Conservation (phyloP, 2,888 invertebrate genomes). For the Nemapogon koenigi region DNA sequence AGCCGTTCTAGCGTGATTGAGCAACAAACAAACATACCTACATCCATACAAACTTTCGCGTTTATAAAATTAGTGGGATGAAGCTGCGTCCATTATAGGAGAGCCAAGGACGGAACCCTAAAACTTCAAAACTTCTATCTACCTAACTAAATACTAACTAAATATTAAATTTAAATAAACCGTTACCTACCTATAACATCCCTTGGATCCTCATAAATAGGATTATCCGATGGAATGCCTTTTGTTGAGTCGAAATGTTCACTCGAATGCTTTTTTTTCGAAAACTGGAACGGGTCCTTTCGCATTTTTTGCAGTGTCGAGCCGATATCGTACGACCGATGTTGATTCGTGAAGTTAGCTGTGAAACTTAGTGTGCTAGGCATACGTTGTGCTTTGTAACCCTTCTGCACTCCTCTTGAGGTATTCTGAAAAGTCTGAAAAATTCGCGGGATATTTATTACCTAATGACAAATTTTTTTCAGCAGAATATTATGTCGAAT, state of each 20-base stretch:
- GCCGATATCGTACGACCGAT: conserved; percentile 31
- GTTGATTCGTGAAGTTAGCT: conserved; percentile 36
- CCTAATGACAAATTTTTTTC: no score
- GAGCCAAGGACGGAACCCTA: not conserved
- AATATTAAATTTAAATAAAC: no score
- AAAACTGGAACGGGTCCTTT: conserved; percentile 35
- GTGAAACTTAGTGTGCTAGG: conserved; percentile 24
- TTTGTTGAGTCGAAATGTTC: conserved; percentile 18
- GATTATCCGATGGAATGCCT: conserved; percentile 28
- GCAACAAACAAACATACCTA: no score
- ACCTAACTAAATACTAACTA: not conserved
- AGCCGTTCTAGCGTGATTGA: no score
- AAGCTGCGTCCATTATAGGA: not conserved
- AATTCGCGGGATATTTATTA: no score
- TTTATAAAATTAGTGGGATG: no score
- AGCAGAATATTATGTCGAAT: no score
- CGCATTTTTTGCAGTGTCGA: conserved; percentile 30
- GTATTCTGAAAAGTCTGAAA: no score
- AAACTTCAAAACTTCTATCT: not conserved
- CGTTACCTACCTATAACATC: conserved; percentile 43
- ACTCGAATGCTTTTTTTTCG: conserved; percentile 33
- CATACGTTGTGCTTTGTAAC: no score
- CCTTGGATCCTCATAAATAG: conserved; percentile 48
- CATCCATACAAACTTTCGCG: no score
- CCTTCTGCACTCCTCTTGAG: no score